Evolutionary conservation across 2,888 invertebrate genomes (phyloP), one percentile per base, ranked within the genome.

Genomic region (Bembecia ichneumoniformis): DNA sequence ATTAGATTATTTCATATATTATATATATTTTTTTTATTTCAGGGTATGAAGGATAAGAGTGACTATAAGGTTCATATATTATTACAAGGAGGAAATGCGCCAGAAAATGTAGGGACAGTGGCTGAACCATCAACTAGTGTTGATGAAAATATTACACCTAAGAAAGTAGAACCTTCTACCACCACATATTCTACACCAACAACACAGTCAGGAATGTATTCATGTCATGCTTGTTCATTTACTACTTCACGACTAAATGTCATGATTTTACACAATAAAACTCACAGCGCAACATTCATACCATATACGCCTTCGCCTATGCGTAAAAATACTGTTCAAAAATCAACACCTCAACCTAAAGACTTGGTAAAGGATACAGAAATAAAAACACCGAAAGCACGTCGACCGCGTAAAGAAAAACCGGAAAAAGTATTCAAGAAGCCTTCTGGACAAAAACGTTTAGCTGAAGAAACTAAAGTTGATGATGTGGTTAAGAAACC

Each of bases 231-330:
- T 35, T 93, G 93, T 64, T 71, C 82, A 49, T 94, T 93, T 64
- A 88, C 89, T 17, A 91, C 93, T 34, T 83, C 88, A 13, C 89
- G 94, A 28, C 80, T 94, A 17, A 94, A 94, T 71, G 92, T 93
- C 44, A 89, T 94, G 66, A 90, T 93, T 55, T 77, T 91, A 55
- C 94, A 95, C 67, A 91, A 90, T 52, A 93, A 92, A 79, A 89
- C 89, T 58, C 94, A 94, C 64, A 88, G 90, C 60, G 80, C 87
- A 49, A 88, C 89, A 47, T 84, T 75, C 59, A 71, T 69, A 45
- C 79, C 84, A 34, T 87, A 86, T 55, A 86, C 78, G 55, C 87
- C 88, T 47, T 70, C 84, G 20, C 81, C 84, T 15, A 66, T 77
- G 4, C 71, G 72, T 53, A 87, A 82, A 66, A 82, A 82, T 63